These are phyloP conservation scores for Peromyscus melanophrys DNA, from an alignment of 2,797 vertebrate genomes.

Conservation along the genomic window DNA sequence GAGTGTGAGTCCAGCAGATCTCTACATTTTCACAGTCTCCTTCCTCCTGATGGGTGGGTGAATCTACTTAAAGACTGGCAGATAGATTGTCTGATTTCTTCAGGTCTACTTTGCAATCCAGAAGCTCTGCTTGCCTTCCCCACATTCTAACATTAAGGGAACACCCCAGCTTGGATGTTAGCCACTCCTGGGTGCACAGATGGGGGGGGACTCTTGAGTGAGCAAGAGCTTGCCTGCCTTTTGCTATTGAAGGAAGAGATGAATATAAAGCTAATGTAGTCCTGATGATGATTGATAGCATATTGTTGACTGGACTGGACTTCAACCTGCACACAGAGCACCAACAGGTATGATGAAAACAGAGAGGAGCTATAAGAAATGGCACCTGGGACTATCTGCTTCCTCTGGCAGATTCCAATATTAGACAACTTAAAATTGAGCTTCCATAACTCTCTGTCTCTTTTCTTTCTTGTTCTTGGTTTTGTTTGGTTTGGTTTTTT, in stretches of 20 bases:
- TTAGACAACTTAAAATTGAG: background rate
- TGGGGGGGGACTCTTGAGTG: background rate
- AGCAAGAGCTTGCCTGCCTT: background rate
- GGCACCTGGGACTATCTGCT: background rate
- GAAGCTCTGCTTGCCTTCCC: background rate
- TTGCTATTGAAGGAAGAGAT: background rate
- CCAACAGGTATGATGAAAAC: background rate
- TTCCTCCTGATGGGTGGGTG: background rate
- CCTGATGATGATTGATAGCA: background rate
- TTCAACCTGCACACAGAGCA: background rate
- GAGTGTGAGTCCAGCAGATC: background rate
- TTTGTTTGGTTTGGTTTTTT: background rate
- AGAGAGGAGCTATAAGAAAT: background rate
- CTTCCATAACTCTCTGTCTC: background rate
- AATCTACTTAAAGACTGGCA: background rate
- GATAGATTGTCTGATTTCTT: background rate
- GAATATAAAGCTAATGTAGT: background rate
- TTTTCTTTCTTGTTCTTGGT: background rate
- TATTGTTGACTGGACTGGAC: background rate
- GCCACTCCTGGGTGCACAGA: background rate
- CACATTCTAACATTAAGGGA: background rate
- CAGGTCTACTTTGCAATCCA: background rate
- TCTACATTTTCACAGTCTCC: background rate
- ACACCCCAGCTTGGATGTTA: background rate
- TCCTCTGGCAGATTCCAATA: background rate